Evolutionary conservation across 2,888 invertebrate genomes (phyloP), one percentile per base, ranked within the genome.

Genomic region (Euclidia mi): DNA sequence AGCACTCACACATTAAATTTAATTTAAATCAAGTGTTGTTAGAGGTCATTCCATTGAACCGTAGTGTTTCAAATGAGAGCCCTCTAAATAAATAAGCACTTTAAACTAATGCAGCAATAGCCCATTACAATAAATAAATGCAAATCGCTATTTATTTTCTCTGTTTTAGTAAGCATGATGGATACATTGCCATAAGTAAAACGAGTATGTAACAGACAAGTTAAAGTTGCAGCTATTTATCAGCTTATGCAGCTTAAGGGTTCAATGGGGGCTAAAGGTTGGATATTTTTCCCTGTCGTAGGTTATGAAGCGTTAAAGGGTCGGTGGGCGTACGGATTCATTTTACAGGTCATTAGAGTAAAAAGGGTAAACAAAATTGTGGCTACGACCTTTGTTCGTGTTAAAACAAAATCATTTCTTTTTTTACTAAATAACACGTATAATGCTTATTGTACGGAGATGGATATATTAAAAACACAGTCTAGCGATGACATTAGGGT

Each of bases 281-380:
- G 63, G 64, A 75, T 79, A 83, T 84, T 86, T 84, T 84, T 85
- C 78, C 75, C 79, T 75, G 71, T 78, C 74, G 76, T 64, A 78
- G 66, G 78, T 77, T 84, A 82, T 82, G 81, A 81, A 80, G 80
- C 82, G 84, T 84, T 83, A 84, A 87, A 87, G 71, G 82, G 81
- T 74, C 67, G 73, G 70, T 78, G 71, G 76, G 81, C 73, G 82
- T 76, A 56, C 63, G 75, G 81, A 82, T 84, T 83, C 78, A 84
- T 90, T 92, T 90, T 85, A 90, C 90, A 88, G 88, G 84, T 90
- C 91, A 91, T 90, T 91, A 89, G 84, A 85, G 79, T 81, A 85
- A 88, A 82, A 88, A 87, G 87, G 87, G 84, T 84, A 82, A 84
- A 86, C 85, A 85, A 85, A 88, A 86, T 78, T 82, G 76, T 78